These are phyloP conservation scores for Tillus elongatus DNA, from an alignment of 2,888 invertebrate species.

Conservation along the genomic window DNA sequence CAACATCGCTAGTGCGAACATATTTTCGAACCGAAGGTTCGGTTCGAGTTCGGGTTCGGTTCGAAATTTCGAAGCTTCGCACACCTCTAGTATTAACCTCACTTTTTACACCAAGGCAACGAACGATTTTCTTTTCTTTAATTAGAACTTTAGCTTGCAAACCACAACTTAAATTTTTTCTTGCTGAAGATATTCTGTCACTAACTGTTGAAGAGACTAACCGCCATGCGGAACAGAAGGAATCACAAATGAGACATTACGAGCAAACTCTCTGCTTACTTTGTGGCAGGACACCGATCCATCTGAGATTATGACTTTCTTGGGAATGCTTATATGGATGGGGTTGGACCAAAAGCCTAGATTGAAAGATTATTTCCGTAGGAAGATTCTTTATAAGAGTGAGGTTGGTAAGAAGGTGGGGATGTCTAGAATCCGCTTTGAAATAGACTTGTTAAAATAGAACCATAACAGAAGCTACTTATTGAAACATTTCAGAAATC, in stretches of 20 bases:
- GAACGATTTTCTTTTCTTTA: no score
- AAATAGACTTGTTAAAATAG: neutral
- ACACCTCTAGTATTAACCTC: no score
- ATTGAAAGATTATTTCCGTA: neutral
- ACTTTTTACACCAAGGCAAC: no score
- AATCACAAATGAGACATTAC: neutral
- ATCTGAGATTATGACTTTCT: neutral
- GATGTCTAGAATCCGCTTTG: conserved; percentile 1
- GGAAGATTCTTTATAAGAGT: neutral
- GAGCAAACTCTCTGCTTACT: neutral
- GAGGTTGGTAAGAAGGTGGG: neutral
- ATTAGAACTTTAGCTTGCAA: no score
- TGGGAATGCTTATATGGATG: conserved; percentile 1
- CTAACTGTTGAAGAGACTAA: neutral
- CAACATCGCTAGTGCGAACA: no score
- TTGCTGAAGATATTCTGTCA: neutral
- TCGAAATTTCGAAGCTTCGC: no score
- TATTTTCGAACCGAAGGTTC: no score
- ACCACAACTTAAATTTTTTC: no score
- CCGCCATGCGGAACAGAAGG: conserved; percentile 2
- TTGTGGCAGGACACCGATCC: neutral
- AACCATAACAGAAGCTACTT: no score
- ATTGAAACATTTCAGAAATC: no score
- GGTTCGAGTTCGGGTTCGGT: no score
- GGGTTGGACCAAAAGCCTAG: conserved; percentile 1